These are phyloP conservation scores for Orbicella faveolata DNA, from an alignment of 64 coral and sea anemone genomes.

Conservation along the genomic window DNA sequence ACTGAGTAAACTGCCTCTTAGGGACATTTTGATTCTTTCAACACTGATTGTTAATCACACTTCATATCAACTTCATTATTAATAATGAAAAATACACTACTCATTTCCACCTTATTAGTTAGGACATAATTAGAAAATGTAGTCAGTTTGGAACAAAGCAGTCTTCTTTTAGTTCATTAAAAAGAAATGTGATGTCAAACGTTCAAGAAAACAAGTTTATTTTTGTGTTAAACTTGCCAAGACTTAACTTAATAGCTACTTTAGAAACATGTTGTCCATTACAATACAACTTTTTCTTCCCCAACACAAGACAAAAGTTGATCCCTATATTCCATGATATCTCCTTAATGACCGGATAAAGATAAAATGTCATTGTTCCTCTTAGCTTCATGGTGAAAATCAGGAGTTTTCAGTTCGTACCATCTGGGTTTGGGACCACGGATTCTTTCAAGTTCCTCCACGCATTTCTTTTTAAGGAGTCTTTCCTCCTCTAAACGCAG, in stretches of 20 bases:
- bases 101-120: neutral
- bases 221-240: neutral
- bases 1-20: no score
- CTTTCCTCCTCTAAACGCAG: constrained; percentile 87
- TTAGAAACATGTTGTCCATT: neutral
- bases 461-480: constrained; percentile 76
- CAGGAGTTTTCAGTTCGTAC: constrained; percentile 95
- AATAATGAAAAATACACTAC: neutral
- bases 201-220: neutral
- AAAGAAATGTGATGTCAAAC: neutral
- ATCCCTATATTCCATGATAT: constrained; percentile 91
- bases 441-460: constrained; percentile 88
- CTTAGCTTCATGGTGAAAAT: constrained; percentile 90
- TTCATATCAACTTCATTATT: no score
- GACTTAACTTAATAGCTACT: neutral
- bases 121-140: neutral
- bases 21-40: no score
- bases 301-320: constrained; percentile 71
- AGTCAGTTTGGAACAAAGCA: neutral
- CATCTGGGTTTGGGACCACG: constrained; percentile 89
- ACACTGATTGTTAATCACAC: no score
- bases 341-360: constrained; percentile 81
- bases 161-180: neutral
- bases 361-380: constrained; percentile 88
- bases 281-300: constrained; percentile 61